Conservation (phyloP, 2,888 invertebrate species). For the Therioaphis trifolii region DNA sequence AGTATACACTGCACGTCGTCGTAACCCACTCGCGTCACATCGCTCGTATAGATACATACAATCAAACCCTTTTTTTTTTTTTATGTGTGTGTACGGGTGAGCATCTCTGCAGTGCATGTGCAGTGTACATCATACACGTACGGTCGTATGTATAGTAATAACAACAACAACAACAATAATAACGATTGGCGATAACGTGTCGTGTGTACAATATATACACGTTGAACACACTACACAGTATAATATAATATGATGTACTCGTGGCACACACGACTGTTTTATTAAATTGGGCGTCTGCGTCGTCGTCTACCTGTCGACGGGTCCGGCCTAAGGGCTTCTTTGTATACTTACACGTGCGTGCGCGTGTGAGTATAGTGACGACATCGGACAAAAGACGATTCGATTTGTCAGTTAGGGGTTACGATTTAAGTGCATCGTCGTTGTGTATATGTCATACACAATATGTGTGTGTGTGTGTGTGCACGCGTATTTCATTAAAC, state of each 20-base stretch:
- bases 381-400: neutral
- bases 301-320: neutral
- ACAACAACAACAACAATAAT: neutral
- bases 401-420: neutral
- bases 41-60: too few species aligned
- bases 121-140: neutral
- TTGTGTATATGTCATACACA: neutral
- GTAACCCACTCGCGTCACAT: neutral
- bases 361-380: neutral
- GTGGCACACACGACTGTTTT: neutral
- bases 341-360: neutral
- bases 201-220: neutral
- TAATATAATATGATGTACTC: neutral
- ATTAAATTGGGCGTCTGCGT: neutral
- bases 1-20: neutral
- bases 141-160: neutral
- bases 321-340: neutral
- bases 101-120: too few species aligned
- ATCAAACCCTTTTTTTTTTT: conserved; percentile 39
- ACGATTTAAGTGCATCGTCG: neutral
- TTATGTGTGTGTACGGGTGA: neutral
- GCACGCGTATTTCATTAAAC: too few species aligned
- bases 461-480: too few species aligned
- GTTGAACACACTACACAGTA: neutral
- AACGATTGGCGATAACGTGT: conserved; percentile 23